These are phyloP conservation scores for Ernsta delagoae DNA, from an alignment of 2,888 invertebrate species.

Conservation along the genomic window DNA sequence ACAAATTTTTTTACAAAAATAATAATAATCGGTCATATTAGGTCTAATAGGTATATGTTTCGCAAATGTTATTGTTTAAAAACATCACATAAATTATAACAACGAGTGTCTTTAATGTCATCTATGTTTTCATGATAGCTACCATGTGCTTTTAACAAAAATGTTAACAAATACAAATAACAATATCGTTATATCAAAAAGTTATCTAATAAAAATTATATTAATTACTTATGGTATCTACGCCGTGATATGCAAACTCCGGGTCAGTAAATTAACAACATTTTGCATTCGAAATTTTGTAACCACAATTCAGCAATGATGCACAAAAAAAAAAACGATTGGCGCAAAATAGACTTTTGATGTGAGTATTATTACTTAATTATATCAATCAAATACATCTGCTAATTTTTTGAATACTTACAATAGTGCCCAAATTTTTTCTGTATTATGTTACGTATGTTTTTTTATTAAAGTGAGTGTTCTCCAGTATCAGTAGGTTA, in stretches of 20 bases:
- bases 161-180: slow-evolving; percentile 35
- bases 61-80: slow-evolving; percentile 12
- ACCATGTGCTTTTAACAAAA: slow-evolving; percentile 33
- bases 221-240: slow-evolving; percentile 38
- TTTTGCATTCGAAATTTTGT: slow-evolving; percentile 15
- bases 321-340: neutral
- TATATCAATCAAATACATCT: neutral
- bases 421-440: no score
- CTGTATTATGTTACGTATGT: no score
- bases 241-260: slow-evolving; percentile 37
- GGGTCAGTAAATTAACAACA: slow-evolving; percentile 31
- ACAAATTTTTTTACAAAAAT: neutral
- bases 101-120: slow-evolving; percentile 25
- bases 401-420: neutral
- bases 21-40: no score
- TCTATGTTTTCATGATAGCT: slow-evolving; percentile 22
- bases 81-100: slow-evolving; percentile 27
- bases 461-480: no score
- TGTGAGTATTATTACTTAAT: neutral
- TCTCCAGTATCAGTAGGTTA: neutral
- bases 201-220: slow-evolving; percentile 38
- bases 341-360: slow-evolving; percentile 20
- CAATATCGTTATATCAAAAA: slow-evolving; percentile 38
- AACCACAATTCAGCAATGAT: slow-evolving; percentile 4
- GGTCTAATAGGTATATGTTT: neutral